phyloP scores from a whole-genome alignment of 2,888 invertebrate species.

The Leistus spinibarbis region DNA sequence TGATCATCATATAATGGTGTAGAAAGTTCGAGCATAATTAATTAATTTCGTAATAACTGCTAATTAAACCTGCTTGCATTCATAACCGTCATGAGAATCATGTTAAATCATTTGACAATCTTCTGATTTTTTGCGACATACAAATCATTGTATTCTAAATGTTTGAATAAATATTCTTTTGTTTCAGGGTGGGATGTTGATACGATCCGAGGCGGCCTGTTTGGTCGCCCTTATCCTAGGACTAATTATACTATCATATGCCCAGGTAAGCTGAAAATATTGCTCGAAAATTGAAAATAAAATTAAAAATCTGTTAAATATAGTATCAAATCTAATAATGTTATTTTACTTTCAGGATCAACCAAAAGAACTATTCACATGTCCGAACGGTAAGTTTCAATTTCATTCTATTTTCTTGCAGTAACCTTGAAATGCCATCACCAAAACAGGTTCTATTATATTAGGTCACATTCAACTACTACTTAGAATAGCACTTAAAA shows the following conservation, averaged over 20 bases:
- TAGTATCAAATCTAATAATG: too few relatives aligned
- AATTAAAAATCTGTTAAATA: too few relatives aligned
- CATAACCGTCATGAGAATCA: conserved; percentile 22
- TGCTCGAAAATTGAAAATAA: too few relatives aligned
- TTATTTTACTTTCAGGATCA: conserved; percentile 65
- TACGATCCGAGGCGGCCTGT: conserved; percentile 73
- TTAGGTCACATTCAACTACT: neutral
- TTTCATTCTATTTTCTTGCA: conserved; percentile 14
- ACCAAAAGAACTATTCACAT: conserved; percentile 66
- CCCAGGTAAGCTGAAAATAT: conserved; percentile 69
- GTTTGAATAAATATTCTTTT: conserved; percentile 50
- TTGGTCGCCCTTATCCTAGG: conserved; percentile 70
- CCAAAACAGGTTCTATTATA: conserved; percentile 19
- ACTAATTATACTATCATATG: conserved; percentile 63
- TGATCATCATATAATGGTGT: conserved; percentile 34
- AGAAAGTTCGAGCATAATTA: conserved; percentile 31
- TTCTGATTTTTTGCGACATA: neutral
- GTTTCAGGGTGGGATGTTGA: conserved; percentile 74
- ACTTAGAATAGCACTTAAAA: neutral
- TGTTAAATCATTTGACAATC: conserved; percentile 24
- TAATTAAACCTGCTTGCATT: conserved; percentile 15
- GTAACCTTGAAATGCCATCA: conserved; percentile 16
- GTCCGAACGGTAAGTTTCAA: conserved; percentile 72
- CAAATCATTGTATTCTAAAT: neutral
- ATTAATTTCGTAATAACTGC: conserved; percentile 37